These are phyloP conservation scores for Heliconius eleuchia DNA, from an alignment of 1,140 invertebrate species.

Conservation along the genomic window DNA sequence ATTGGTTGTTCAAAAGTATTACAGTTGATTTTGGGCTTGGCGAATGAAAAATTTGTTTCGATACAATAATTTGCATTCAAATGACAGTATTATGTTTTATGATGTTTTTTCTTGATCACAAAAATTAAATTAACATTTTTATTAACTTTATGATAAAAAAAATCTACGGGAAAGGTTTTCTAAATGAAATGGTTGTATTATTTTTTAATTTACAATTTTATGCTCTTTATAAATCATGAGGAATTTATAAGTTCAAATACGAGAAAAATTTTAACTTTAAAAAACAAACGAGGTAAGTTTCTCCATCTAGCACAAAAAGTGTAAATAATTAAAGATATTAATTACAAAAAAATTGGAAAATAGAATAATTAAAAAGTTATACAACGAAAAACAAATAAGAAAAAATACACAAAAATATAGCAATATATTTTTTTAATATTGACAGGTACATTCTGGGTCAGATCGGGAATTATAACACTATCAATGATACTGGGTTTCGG, in stretches of 20 bases:
- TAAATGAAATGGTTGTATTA: not conserved
- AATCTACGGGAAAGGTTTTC: not conserved
- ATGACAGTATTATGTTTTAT: constrained; percentile 32
- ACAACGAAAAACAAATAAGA: no score
- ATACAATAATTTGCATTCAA: constrained; percentile 34
- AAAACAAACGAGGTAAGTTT: no score
- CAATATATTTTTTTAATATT: not conserved
- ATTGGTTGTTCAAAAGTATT: constrained; percentile 56
- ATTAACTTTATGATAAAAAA: not conserved
- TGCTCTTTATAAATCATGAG: no score
- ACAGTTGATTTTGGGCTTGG: constrained; percentile 33
- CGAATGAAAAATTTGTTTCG: constrained; percentile 34
- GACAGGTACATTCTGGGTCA: not conserved
- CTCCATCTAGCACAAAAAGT: no score
- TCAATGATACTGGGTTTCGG: constrained; percentile 37
- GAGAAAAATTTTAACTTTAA: no score
- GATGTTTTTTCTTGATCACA: not conserved
- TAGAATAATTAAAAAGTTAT: no score
- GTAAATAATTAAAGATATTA: no score
- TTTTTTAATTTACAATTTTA: no score
- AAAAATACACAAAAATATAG: no score
- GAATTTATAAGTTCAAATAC: no score
- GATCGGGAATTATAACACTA: not conserved
- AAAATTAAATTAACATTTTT: not conserved
- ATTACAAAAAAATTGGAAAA: no score